Evolutionary conservation across 1,140 invertebrate genomes (phyloP).

Genomic region (Megalopta genalis): DNA sequence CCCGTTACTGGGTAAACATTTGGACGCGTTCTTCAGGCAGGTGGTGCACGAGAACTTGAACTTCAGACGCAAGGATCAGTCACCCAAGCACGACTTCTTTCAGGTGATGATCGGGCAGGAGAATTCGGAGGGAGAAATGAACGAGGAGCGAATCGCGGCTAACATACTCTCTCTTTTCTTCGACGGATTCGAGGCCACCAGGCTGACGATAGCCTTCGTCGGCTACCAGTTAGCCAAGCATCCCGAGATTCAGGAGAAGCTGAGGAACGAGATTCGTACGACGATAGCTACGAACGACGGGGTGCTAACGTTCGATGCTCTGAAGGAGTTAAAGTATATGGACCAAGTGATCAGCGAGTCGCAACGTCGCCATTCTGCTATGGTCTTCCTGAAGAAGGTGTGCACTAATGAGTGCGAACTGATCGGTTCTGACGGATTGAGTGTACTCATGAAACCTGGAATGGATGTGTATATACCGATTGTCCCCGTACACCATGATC

Average conservation of each 20-base stretch:
- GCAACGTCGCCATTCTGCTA: slow-evolving; percentile 43
- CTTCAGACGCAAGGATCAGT: slow-evolving; percentile 9
- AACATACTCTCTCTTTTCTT: slow-evolving; percentile 56
- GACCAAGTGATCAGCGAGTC: slow-evolving; percentile 62
- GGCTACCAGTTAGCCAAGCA: slow-evolving; percentile 35
- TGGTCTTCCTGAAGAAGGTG: slow-evolving; percentile 32
- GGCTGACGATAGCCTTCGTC: slow-evolving; percentile 27
- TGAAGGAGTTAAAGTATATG: slow-evolving; percentile 62
- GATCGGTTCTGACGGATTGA: slow-evolving; percentile 59
- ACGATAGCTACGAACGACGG: slow-evolving; percentile 45
- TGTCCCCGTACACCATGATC: slow-evolving; percentile 76
- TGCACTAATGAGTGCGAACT: slow-evolving; percentile 56
- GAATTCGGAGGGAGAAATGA: slow-evolving; percentile 39
- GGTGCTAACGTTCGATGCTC: slow-evolving; percentile 43
- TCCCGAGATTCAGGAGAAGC: slow-evolving; percentile 51
- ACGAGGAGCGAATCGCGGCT: neutral
- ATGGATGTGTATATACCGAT: slow-evolving; percentile 72
- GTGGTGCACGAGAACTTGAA: slow-evolving; percentile 38
- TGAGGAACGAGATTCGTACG: slow-evolving; percentile 43
- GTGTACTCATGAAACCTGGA: slow-evolving; percentile 48
- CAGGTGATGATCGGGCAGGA: slow-evolving; percentile 55
- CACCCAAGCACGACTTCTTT: slow-evolving; percentile 59
- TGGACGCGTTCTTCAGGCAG: slow-evolving; percentile 49
- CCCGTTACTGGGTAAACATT: slow-evolving; percentile 11
- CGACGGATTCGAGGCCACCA: slow-evolving; percentile 54